Percentiles rank a stretch among this genome's conserved stretches.
These are phyloP conservation scores for Gymnoscelis rufifasciata DNA, from an alignment of 2,888 invertebrate genomes.

Conservation along the genomic window DNA sequence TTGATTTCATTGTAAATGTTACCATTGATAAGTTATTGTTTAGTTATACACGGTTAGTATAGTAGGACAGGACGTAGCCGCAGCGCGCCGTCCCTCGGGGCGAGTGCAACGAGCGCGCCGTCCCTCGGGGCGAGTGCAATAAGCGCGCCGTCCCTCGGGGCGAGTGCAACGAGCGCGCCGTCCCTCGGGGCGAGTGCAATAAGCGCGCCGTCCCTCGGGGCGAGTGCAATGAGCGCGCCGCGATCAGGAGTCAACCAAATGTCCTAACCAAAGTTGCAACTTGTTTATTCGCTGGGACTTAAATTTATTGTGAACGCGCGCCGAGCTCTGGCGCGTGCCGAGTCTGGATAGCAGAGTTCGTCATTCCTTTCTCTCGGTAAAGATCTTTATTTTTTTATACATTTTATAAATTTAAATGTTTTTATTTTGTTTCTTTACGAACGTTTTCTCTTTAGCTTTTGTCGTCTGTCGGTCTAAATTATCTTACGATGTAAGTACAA, in stretches of 20 bases:
- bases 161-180: conserved; percentile 24
- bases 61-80: conserved; percentile 19
- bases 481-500: conserved; percentile 73
- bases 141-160: conserved; percentile 26
- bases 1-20: conserved; percentile 72
- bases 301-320: conserved; percentile 20
- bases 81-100: not conserved
- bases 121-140: too few species aligned
- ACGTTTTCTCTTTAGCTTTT: conserved; percentile 47
- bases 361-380: conserved; percentile 72
- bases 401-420: conserved; percentile 50
- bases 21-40: conserved; percentile 75
- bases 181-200: too few species aligned
- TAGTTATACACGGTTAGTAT: conserved; percentile 42
- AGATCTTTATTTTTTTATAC: conserved; percentile 78
- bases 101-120: too few species aligned
- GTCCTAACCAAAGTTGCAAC: conserved; percentile 53
- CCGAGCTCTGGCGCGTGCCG: too few species aligned
- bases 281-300: conserved; percentile 29
- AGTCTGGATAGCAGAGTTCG: conserved; percentile 48
- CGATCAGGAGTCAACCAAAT: conserved; percentile 35
- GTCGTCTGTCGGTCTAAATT: conserved; percentile 64
- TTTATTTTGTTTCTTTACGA: conserved; percentile 38
- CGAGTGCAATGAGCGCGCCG: conserved; percentile 24
- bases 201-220: conserved; percentile 26